These are phyloP conservation scores for Catalaphyllia jardinei DNA, from an alignment of 64 coral and sea anemone genomes.

Conservation along the genomic window DNA sequence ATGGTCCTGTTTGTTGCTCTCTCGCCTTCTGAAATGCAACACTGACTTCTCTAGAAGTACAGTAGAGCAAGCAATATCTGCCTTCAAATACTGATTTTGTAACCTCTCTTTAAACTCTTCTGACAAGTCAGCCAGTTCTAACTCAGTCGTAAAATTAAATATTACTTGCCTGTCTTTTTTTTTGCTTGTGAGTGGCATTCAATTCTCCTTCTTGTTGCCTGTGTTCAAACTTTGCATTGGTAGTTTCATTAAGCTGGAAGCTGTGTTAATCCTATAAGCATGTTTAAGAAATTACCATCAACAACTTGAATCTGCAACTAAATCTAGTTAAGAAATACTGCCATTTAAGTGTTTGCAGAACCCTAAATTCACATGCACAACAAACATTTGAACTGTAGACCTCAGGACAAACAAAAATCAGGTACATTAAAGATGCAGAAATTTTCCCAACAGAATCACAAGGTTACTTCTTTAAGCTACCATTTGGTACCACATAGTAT, in stretches of 20 bases:
- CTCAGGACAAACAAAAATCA: too few relatives aligned
- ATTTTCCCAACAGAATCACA: too few relatives aligned
- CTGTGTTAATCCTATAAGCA: neutral
- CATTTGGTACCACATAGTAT: too few relatives aligned
- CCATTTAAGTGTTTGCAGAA: too few relatives aligned
- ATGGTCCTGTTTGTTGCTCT: neutral
- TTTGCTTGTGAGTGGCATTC: neutral
- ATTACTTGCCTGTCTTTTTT: neutral
- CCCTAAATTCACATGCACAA: too few relatives aligned
- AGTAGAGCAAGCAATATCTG: constrained; percentile 15
- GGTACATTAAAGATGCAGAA: too few relatives aligned
- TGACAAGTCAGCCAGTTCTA: constrained; percentile 47
- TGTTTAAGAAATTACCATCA: neutral
- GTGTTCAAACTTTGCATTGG: neutral
- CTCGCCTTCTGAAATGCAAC: constrained; percentile 1
- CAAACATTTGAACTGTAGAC: too few relatives aligned
- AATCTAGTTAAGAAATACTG: neutral
- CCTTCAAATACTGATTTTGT: constrained; percentile 7
- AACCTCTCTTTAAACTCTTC: neutral
- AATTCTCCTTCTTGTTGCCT: neutral
- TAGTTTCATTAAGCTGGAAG: neutral
- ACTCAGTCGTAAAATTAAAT: neutral
- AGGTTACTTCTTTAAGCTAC: too few relatives aligned
- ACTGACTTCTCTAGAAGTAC: neutral
- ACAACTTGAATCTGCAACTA: neutral